Percentiles rank a stretch among this genome's conserved stretches.
These are phyloP conservation scores for Venustaconcha ellipsiformis DNA, from an alignment of 1,140 invertebrate species.

Conservation along the genomic window DNA sequence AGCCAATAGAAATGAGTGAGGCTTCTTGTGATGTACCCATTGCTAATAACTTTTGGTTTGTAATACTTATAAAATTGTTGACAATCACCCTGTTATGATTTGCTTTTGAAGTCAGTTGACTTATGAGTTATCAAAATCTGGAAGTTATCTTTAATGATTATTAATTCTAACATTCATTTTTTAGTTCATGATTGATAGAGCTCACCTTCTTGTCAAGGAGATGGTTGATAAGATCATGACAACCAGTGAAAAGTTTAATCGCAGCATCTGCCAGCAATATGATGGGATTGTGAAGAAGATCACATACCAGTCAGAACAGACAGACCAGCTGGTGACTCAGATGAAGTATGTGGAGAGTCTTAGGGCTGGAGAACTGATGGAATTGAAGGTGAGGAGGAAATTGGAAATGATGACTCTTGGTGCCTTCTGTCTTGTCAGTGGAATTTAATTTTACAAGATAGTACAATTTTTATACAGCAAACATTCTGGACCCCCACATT, in stretches of 20 bases:
- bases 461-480: no score
- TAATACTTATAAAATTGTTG: no score
- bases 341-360: conserved; percentile 81
- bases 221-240: conserved; percentile 63
- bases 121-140: no score
- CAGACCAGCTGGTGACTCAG: conserved; percentile 86
- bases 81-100: no score
- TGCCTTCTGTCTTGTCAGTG: not conserved
- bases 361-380: conserved; percentile 57
- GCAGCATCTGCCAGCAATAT: conserved; percentile 73
- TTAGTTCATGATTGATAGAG: conserved; percentile 64
- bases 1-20: no score
- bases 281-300: conserved; percentile 88
- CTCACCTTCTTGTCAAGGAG: conserved; percentile 46
- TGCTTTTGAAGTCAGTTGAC: no score
- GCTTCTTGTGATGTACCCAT: no score
- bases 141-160: no score
- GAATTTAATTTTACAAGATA: no score
- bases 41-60: no score
- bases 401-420: not conserved
- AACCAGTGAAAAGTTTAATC: conserved; percentile 62
- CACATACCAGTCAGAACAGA: conserved; percentile 85
- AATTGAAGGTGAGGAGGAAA: conserved; percentile 54
- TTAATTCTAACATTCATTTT: not conserved
- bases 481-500: not conserved